Evolutionary conservation across 2,113 vertebrate genomes (phyloP).

Genomic region (Stegostoma tigrinum): DNA sequence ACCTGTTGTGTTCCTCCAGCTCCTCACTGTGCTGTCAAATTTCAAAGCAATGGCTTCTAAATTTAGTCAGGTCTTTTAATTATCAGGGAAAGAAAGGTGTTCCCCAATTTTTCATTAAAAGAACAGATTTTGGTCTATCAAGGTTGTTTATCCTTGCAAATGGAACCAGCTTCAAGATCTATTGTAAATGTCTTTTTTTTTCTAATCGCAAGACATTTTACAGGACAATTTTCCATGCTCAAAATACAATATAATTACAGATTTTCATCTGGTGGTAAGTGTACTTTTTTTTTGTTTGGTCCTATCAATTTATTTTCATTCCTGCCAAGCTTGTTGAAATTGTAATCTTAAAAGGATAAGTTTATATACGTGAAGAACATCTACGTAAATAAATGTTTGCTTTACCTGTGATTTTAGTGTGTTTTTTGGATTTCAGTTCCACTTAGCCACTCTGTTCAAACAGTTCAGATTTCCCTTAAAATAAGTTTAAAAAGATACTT

Average conservation of each 20-base stretch:
- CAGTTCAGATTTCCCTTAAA: background rate
- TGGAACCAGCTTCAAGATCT: background rate
- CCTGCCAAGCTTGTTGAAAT: background rate
- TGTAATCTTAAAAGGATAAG: background rate
- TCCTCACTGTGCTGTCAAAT: background rate
- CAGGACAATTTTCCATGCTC: background rate
- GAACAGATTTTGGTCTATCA: background rate
- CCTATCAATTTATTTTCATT: background rate
- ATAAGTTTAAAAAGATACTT: background rate
- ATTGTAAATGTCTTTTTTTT: background rate
- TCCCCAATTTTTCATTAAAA: background rate
- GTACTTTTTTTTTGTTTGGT: background rate
- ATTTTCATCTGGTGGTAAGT: background rate
- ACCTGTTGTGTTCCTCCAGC: too few species aligned
- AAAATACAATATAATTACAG: background rate
- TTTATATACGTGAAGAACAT: background rate
- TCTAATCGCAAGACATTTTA: background rate
- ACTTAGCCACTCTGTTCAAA: background rate
- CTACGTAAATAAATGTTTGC: background rate
- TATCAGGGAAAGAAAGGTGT: background rate
- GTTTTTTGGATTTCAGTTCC: background rate
- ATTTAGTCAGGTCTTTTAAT: background rate
- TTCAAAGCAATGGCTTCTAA: background rate
- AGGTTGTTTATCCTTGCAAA: background rate
- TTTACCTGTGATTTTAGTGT: background rate